Evolutionary conservation across 1,140 invertebrate species (phyloP).

Genomic region (Dinoponera quadriceps): DNA sequence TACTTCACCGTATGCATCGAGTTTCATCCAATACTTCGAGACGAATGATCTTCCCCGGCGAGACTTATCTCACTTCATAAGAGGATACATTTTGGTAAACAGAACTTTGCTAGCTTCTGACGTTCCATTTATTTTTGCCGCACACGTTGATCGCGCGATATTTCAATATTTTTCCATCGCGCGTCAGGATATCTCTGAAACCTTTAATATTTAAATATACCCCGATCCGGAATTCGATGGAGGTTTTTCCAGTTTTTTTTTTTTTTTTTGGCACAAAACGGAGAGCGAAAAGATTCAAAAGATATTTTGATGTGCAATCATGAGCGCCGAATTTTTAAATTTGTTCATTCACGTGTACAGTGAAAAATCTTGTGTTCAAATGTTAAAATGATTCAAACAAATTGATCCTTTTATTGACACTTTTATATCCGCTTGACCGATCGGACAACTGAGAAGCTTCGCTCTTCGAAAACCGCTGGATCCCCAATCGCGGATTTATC

Average conservation of each 20-base stretch:
- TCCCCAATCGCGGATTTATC: too few relatives aligned
- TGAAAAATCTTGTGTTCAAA: too few relatives aligned
- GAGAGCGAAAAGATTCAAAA: neutral
- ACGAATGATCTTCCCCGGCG: neutral
- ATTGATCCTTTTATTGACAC: too few relatives aligned
- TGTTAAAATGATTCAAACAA: too few relatives aligned
- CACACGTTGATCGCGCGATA: neutral
- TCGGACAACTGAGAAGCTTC: too few relatives aligned
- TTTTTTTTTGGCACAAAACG: too few relatives aligned
- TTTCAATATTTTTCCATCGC: neutral
- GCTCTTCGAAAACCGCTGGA: too few relatives aligned
- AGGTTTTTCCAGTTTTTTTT: neutral
- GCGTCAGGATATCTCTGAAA: neutral
- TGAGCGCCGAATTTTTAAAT: too few relatives aligned
- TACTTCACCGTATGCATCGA: neutral
- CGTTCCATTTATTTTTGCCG: slow-evolving; percentile 17
- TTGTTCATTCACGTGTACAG: too few relatives aligned
- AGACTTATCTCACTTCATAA: slow-evolving; percentile 11
- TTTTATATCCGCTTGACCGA: too few relatives aligned
- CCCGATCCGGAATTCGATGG: neutral
- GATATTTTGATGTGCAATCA: too few relatives aligned
- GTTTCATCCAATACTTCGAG: slow-evolving; percentile 10
- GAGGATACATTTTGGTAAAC: neutral
- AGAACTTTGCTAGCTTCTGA: slow-evolving; percentile 6
- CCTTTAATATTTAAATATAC: slow-evolving; percentile 13